Conservation (phyloP, 2,113 vertebrate genomes). For the Xiphorhynchus elegans region DNA sequence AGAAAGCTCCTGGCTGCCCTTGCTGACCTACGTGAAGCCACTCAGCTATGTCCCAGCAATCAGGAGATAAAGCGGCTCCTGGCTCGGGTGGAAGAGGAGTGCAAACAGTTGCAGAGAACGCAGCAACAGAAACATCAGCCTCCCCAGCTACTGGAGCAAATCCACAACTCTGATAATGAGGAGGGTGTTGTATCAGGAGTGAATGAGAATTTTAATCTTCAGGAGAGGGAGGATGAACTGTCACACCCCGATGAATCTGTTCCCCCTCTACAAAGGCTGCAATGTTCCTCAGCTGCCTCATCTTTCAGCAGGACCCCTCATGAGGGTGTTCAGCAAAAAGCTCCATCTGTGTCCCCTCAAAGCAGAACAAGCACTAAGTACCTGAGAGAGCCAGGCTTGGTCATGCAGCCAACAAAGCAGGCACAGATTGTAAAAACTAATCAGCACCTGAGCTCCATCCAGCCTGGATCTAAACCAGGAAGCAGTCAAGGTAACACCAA, state of each 20-base stretch:
- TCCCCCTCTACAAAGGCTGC: conserved; percentile 71
- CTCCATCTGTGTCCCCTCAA: conserved; percentile 75
- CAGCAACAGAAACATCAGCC: conserved; percentile 82
- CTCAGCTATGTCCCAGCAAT: conserved; percentile 91
- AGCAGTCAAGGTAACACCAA: conserved; percentile 61
- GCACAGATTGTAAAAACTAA: conserved; percentile 97
- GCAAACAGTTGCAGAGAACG: conserved; percentile 87
- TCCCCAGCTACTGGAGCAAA: conserved; percentile 59
- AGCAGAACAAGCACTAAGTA: conserved; percentile 73
- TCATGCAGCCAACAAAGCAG: conserved; percentile 90
- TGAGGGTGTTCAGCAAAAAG: conserved; percentile 77
- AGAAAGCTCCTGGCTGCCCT: conserved; percentile 92
- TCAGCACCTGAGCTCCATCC: conserved; percentile 86
- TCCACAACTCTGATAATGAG: conserved; percentile 84
- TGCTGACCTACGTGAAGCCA: conserved; percentile 89
- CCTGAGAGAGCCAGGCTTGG: conserved; percentile 80
- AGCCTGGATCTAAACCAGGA: conserved; percentile 62
- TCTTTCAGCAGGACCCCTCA: conserved; percentile 77
- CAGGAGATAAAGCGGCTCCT: conserved; percentile 90
- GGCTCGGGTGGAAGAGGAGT: conserved; percentile 93
- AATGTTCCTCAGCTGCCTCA: conserved; percentile 48
- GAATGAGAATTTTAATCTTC: conserved; percentile 59
- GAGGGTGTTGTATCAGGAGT: conserved; percentile 59
- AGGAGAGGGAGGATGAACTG: conserved; percentile 74
- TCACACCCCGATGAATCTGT: conserved; percentile 34